Percentiles rank a stretch among this genome's conserved stretches.
Conservation (phyloP, 2,797 vertebrate genomes). For the Muscicapa striata region DNA sequence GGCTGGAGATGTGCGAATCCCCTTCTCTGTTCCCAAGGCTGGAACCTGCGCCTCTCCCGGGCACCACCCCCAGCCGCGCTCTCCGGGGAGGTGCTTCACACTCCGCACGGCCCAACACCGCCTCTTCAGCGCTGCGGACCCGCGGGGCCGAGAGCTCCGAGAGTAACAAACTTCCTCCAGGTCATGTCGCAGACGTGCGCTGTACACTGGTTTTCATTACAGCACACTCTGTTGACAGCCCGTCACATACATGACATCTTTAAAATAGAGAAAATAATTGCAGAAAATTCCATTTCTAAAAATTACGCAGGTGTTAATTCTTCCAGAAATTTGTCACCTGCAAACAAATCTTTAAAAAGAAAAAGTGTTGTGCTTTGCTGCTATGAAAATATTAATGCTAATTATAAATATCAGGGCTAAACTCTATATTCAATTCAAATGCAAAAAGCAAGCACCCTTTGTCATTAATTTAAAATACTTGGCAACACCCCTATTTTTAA, state of each 20-base stretch:
- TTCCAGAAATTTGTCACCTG: constrained; percentile 3
- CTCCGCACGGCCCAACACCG: background rate
- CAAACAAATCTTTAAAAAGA: constrained; percentile 1
- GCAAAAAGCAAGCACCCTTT: background rate
- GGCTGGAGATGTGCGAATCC: background rate
- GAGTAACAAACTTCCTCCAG: background rate
- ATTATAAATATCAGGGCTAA: background rate
- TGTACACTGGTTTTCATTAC: constrained; percentile 12
- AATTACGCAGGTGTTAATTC: background rate
- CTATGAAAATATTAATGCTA: constrained; percentile 50
- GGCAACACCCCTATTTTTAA: background rate
- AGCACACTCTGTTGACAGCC: background rate
- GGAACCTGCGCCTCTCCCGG: background rate
- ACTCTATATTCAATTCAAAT: background rate
- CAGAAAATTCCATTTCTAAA: constrained; percentile 10
- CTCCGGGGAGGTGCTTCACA: background rate
- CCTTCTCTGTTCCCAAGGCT: background rate
- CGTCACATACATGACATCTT: background rate
- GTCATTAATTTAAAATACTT: background rate
- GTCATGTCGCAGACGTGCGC: background rate
- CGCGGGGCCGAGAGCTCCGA: background rate
- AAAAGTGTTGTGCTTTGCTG: background rate
- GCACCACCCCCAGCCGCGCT: background rate
- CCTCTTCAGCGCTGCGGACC: background rate
- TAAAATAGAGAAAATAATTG: constrained; percentile 18